Percentiles rank a stretch among this genome's conserved stretches.
These are phyloP conservation scores for Battus philenor DNA, from an alignment of 1,140 invertebrate species.

Conservation along the genomic window DNA sequence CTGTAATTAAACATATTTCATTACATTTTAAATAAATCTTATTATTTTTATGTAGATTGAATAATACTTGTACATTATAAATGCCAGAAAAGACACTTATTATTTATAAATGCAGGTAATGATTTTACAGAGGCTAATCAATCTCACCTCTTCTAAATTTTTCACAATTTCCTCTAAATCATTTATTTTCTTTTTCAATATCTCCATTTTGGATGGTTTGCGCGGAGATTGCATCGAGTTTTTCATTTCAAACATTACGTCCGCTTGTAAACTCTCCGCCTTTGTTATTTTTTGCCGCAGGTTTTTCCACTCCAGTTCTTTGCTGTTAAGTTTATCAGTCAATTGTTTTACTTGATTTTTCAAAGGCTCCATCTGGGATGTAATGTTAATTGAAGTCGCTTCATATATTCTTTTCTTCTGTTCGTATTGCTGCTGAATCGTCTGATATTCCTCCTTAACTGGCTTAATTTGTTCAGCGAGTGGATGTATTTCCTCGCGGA, in stretches of 20 bases:
- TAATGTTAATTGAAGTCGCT: conserved; percentile 70
- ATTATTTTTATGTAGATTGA: too few species aligned
- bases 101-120: too few species aligned
- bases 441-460: conserved; percentile 68
- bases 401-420: conserved; percentile 73
- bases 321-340: conserved; percentile 60
- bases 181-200: conserved; percentile 57
- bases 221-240: conserved; percentile 67
- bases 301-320: conserved; percentile 75
- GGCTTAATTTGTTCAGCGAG: conserved; percentile 68
- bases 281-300: conserved; percentile 72
- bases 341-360: conserved; percentile 64
- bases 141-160: conserved; percentile 62
- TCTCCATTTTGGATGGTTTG: conserved; percentile 69
- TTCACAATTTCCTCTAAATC: conserved; percentile 63
- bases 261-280: conserved; percentile 71
- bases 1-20: too few species aligned
- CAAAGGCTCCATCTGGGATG: conserved; percentile 72
- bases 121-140: too few species aligned
- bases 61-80: too few species aligned
- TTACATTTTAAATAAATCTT: too few species aligned
- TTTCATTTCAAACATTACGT: conserved; percentile 71
- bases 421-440: conserved; percentile 70
- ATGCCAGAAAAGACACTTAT: too few species aligned
- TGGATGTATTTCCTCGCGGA: conserved; percentile 69